Percentiles rank a stretch among this genome's conserved stretches.
phyloP scores from a whole-genome alignment of 2,888 invertebrate species.

The Ecliptopera silaceata region DNA sequence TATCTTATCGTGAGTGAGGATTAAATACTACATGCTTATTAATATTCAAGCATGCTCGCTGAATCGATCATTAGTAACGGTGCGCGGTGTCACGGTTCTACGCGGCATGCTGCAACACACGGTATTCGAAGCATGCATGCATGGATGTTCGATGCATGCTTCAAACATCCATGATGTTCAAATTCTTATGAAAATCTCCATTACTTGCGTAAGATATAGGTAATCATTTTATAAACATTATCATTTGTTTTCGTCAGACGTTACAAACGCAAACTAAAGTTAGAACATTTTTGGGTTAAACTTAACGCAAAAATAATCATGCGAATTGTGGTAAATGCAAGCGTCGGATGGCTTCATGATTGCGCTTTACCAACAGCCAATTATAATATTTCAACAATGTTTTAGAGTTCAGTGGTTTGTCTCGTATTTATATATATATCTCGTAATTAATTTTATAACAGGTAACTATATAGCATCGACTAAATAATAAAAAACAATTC shows the following conservation, averaged over 20 bases:
- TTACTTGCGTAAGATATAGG: neutral
- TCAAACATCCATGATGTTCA: neutral
- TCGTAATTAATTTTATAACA: too few species aligned
- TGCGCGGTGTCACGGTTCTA: slow-evolving; percentile 48
- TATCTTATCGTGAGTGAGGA: slow-evolving; percentile 47
- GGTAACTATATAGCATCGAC: too few species aligned
- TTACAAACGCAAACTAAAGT: too few species aligned
- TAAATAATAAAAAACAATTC: too few species aligned
- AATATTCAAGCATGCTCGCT: slow-evolving; percentile 50
- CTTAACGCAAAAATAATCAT: too few species aligned
- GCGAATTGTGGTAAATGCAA: too few species aligned
- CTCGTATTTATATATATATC: too few species aligned
- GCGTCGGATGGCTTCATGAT: too few species aligned
- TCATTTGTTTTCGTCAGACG: too few species aligned
- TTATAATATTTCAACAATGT: neutral
- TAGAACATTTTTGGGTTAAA: too few species aligned
- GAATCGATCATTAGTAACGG: slow-evolving; percentile 63
- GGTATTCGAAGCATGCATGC: slow-evolving; percentile 19
- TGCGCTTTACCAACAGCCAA: neutral
- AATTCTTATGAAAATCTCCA: neutral
- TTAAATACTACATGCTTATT: slow-evolving; percentile 49
- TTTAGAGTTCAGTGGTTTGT: neutral
- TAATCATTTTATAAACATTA: too few species aligned
- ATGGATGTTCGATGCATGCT: slow-evolving; percentile 19
- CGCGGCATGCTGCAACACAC: slow-evolving; percentile 24